Base-by-base conservation (phyloP, 2,113 vertebrate genomes). In the Pelmatolapia mariae region DNA sequence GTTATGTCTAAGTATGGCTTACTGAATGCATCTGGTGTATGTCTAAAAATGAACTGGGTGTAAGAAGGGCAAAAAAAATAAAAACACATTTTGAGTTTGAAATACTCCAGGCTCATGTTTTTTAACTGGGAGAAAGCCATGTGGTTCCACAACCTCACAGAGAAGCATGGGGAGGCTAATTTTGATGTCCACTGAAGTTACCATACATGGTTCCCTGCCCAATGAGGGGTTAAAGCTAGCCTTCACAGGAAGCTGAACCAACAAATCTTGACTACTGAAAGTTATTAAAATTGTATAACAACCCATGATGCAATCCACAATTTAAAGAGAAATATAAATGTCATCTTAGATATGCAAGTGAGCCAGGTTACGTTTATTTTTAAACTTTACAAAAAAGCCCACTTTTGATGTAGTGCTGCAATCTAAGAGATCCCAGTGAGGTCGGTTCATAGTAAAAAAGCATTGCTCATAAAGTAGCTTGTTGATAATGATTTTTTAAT, bases 311-410 rank as follows among this genome's bases (percentile, higher is more conserved):
- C 86, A 76, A 92, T 92, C 68, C 38, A 78, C 43, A 89, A 78
- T 85, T 61, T 83, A 85, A 86, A 86, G 54, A 79, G 87, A 87
- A 86, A 87, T 83, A 50, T 73, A 73, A 87, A 87, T 83, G 31
- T 52, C 89, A 87, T 89, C 50, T 71, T 68, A 53, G 38, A 84
- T 57, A 57, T 33, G 18, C 29, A 52, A 76, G 73, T 81, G 43
- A 59, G 88, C 88, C 54, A 86, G 88, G 82, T 88, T 89, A 86
- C 0, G 4, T n/a, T 54, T 92, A 89, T 94, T 92, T 93, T 86
- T 86, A 86, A 86, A 78, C 86, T 54, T 52, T 3, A 66, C 66
- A 83, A 66, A 66, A 45, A 59, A 86, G 1, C 76, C 24, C 61
- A 93, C 81, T 89, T 92, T 84, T 63, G n/a, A 82, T 82, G 54